Evolutionary conservation across 64 coral and sea anemone species (phyloP).

Genomic region (Montipora efflorescens): DNA sequence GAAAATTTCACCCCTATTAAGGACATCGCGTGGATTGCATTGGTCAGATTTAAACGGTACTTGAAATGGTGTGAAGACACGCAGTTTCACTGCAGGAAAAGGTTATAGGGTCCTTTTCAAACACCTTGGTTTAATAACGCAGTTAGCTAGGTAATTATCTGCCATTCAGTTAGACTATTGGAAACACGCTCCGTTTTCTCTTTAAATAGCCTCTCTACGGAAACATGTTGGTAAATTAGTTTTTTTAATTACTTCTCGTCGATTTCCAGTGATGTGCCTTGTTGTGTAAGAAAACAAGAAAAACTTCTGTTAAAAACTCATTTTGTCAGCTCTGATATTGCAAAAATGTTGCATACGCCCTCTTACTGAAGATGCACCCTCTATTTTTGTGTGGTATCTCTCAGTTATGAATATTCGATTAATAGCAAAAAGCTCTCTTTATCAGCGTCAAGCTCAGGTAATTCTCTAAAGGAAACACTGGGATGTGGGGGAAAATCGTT

Average conservation of each 20-base stretch:
- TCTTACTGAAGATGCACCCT: background rate
- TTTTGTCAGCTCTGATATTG: background rate
- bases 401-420: background rate
- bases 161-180: background rate
- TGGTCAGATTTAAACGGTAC: background rate
- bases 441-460: too few species aligned
- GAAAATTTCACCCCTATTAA: background rate
- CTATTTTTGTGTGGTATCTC: background rate
- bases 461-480: too few species aligned
- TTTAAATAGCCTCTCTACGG: background rate
- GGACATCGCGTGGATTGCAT: background rate
- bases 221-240: slow-evolving; percentile 2
- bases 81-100: background rate
- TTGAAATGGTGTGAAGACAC: slow-evolving; percentile 7
- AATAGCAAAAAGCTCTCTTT: too few species aligned
- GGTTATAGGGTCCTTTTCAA: background rate
- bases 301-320: background rate
- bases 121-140: slow-evolving; percentile 5
- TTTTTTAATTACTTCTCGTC: background rate
- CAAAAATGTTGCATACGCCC: background rate
- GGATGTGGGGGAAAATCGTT: too few species aligned
- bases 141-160: slow-evolving; percentile 34
- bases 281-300: background rate
- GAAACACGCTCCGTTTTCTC: background rate
- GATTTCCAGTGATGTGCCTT: background rate